Base-by-base conservation (phyloP, 2,888 invertebrate genomes). In the Melipona beecheii region DNA sequence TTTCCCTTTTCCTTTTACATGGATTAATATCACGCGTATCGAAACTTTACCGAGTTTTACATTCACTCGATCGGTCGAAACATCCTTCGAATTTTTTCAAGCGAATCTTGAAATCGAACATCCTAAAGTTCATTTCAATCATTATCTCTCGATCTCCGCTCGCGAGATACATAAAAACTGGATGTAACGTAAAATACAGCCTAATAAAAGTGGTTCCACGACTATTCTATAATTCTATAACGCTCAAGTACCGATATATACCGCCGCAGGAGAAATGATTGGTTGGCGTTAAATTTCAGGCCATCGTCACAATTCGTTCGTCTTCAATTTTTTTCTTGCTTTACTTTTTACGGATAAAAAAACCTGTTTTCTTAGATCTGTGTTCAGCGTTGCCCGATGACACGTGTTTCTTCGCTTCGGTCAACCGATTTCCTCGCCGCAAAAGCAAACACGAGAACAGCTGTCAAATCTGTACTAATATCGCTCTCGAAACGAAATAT, bases 331-430 rank as follows among this genome's bases (percentile, higher is more conserved):
- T n/a, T 50, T 49, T 19, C 9, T 15, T 9, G 36, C 36, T 36
- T 9, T 9, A 43, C n/a, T 19, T 24, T 64, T 52, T 2, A 24
- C 31, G 6, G 19, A 15, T 2, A 19, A 52, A 62, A 31, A 75
- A 36, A 62, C 9, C 27, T 76, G 70, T 76, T 76, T 76, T 76
- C 76, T 76, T 52, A 76, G 82, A 84, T 73, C 76, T 74, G 65
- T 64, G 66, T 80, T 72, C 71, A 74, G 36, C 81, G 76, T 54
- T 24, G 62, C 71, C 62, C 69, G 62, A 21, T 60, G 78, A 72
- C 89, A 86, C 84, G 83, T 86, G 86, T 89, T 89, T 86, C 86
- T 87, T 88, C 85, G 69, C 79, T 83, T 78, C 66, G 81, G 75
- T 72, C 82, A 78, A 72, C 82, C 83, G 85, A 87, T 86, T 78